phyloP scores from a whole-genome alignment of 64 coral and sea anemone genomes.

The Dendronephthya gigantea region DNA sequence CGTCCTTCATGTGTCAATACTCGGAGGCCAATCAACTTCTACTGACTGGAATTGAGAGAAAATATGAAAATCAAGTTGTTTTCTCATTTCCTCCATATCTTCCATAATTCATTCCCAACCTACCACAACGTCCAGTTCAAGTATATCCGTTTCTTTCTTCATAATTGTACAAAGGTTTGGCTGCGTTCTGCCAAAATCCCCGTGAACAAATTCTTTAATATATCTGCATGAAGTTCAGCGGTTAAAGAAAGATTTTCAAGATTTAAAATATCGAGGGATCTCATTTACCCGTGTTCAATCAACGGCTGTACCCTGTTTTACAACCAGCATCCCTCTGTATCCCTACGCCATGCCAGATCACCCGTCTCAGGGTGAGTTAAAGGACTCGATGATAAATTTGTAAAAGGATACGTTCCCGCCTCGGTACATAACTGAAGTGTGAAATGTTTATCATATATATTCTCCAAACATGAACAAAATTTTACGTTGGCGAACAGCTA shows the following conservation, averaged over 20 bases:
- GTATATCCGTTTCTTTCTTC: conserved; percentile 57
- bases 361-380: no score
- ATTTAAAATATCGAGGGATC: no score
- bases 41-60: conserved; percentile 44
- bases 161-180: conserved; percentile 62
- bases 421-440: conserved; percentile 69
- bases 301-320: no score
- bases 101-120: neutral
- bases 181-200: conserved; percentile 90
- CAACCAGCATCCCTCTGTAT: no score
- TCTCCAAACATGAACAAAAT: conserved; percentile 54
- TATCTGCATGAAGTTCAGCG: conserved; percentile 32
- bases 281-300: no score
- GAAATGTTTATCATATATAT: conserved; percentile 53
- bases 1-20: neutral
- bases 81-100: neutral
- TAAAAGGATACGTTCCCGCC: conserved; percentile 92
- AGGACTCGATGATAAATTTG: no score
- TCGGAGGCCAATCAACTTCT: conserved; percentile 59
- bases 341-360: no score
- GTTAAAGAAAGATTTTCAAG: neutral
- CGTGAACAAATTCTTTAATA: conserved; percentile 94
- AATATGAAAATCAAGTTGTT: neutral
- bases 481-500: conserved; percentile 64
- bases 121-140: conserved; percentile 94